Base-by-base conservation (phyloP, 2,888 invertebrate genomes). In the Noctua janthe region DNA sequence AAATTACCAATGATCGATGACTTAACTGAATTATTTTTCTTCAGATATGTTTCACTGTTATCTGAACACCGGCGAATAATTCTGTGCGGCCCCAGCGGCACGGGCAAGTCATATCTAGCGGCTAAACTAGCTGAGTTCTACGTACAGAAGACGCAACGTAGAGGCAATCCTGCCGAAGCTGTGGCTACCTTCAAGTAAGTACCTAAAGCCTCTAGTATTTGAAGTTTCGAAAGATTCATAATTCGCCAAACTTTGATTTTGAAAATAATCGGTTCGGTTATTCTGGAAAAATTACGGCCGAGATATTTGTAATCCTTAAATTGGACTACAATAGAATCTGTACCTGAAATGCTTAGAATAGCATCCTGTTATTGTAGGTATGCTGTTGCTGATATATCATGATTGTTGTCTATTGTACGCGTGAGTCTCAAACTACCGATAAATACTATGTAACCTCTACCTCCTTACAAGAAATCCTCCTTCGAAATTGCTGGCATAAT, bases 101-200 rank as follows among this genome's bases (percentile, higher is more conserved):
- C 99, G 0, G 99, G 99, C 35, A 99, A 99, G 96, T 99, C 99
- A 1, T 99, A 99, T 94, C 97, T 99, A 88, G 99, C 99, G 13
- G 98, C 99, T 51, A 98, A 99, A 93, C 97, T 99, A 74, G 99
- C 99, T 0, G 99, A 99, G 94, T 99, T 99, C 94, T 98, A 99
- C 88, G 99, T 99, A 4, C 98, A 98, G 87, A 98, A 98, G 84
- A 97, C 98, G 62, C 98, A 98, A 84, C 98, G 98, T 6, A 98
- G 99, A 91, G 99, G 98, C 82, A 97, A 99, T 93, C 98, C 98
- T 0, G 98, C 98, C 0, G 99, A 99, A 94, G 98, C 99, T 54
- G 99, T 99, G 29, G 99, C 99, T 76, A 99, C 99, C 8, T 99
- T 99, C 95, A 99, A 98, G 98, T 98, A 94, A 97, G 98, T 97